Base-by-base conservation (phyloP, 2,797 vertebrate species). In the Pseudochromis fuscus region DNA sequence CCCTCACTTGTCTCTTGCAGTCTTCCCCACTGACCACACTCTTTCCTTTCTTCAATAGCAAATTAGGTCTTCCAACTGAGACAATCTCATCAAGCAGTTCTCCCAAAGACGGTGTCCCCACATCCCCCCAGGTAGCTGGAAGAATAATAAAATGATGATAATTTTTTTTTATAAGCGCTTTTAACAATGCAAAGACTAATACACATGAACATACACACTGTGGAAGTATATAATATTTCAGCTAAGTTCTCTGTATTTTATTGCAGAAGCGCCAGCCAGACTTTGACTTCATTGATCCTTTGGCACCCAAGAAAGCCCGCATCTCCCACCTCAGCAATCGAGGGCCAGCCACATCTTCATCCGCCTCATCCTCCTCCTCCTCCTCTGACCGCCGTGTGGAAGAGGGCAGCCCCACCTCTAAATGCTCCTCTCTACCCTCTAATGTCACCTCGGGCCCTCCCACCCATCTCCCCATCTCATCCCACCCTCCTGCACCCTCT, bases 251-350 rank as follows among this genome's bases (percentile, higher is more conserved):
- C 1, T 5, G 13, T 70, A 3, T 67, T 38, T 24, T 63, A 38
- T 69, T 77, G 7, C 85, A 98, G 96, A 98, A 96, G 85, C 93
- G 90, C 16, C 89, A 73, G 82, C 80, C 88, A 52, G 94, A 94
- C 77, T 90, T 89, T 3, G 92, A 95, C 72, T 96, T 95, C 85
- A 95, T 94, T 1, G 92, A 94, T 84, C 96, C 96, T 28, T 82
- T 96, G 89, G 94, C 95, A 63, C 94, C 88, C 72, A 97, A 97
- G 87, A 97, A 96, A 92, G 90, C 94, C 68, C 94, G 96, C 69
- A 96, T 96, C 88, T 96, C 96, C 83, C 95, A 94, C 86, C 92
- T 96, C 77, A 94, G 75, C 78, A 96, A 85, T 37, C 93, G 95
- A 81, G 92, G 93, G 53, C 92, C 92, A 0, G 86, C 88, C 1